Evolutionary conservation across 2,113 vertebrate genomes (phyloP), one percentile per base, ranked within the genome.

Genomic region (Neotragus pygmaeus): DNA sequence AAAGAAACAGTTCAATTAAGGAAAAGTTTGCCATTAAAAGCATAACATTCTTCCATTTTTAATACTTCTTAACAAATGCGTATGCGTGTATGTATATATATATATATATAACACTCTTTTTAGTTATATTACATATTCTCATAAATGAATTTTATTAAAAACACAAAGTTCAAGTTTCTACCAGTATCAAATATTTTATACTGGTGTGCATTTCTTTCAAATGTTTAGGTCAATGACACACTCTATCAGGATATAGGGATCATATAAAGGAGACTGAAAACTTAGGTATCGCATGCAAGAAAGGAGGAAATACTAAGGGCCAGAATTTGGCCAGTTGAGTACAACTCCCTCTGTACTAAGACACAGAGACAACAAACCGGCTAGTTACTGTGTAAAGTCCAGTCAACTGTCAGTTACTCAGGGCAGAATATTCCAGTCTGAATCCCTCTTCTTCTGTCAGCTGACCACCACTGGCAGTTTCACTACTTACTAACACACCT

Each of bases 361-460:
- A 70, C 90, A 97, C 30, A 43, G 94, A 36, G 97, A 93, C 94
- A 88, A 93, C 11, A 25, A 97, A 93, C 94, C 91, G 98, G 88
- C 96, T 95, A n/a, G 89, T 93, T 94, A 98, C 97, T 98, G 98
- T 97, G 97, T 94, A 93, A 98, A 97, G 97, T 62, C 86, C 92
- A 94, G 96, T 94, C 94, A 86, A 57, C 81, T 83, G 90, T 88
- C 94, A 15, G 16, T 85, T 62, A 93, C 47, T 96, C 92, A 82
- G 95, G 94, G 80, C 96, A 95, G 89, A 88, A 83, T 92, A 83
- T 23, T 96, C 45, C 17, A 87, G 13, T 75, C n/a, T 13, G 82
- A 95, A 53, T 77, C 62, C 83, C 58, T 88, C 94, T 8, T 80
- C 19, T 85, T 51, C 45, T 4, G 57, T 55, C 86, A 78, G 85